These are phyloP conservation scores for Ginglymostoma cirratum DNA, from an alignment of 2,113 vertebrate genomes.

Conservation along the genomic window DNA sequence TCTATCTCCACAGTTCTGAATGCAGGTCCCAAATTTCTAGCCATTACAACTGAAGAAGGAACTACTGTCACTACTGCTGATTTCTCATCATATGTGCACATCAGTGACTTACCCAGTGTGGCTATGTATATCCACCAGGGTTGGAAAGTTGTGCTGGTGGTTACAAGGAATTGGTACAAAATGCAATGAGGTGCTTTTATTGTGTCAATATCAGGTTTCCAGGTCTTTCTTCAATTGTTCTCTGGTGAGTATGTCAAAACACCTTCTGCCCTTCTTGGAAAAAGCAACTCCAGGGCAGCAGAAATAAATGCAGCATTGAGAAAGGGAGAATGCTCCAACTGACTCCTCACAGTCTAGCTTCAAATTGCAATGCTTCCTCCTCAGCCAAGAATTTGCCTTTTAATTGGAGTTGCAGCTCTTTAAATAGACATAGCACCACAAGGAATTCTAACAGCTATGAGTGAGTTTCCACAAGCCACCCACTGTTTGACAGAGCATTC, in stretches of 20 bases:
- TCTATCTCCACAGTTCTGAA: not conserved
- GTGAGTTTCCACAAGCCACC: not conserved
- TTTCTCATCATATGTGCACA: not conserved
- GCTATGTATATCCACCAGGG: not conserved
- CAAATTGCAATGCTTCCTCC: not conserved
- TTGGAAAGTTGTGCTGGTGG: not conserved
- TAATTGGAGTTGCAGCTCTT: not conserved
- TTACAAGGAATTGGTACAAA: not conserved
- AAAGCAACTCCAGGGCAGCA: not conserved
- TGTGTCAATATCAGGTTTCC: not conserved
- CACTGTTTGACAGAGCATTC: not conserved
- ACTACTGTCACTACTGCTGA: not conserved
- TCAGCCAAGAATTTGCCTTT: not conserved
- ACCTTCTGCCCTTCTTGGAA: not conserved
- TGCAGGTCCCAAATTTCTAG: not conserved
- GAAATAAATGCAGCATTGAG: not conserved
- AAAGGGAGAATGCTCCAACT: not conserved
- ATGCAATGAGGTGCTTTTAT: not conserved
- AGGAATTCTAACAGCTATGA: conserved; percentile 4
- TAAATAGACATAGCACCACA: conserved; percentile 9
- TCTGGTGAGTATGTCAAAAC: not conserved
- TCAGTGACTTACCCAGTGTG: not conserved
- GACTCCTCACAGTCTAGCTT: not conserved
- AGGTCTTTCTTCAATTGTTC: not conserved
- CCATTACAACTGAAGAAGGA: not conserved